A percentile compares a stretch with the other conserved stretches of the same genome.
Conservation (phyloP, 1,140 invertebrate species). For the Bombus cullumanus region DNA sequence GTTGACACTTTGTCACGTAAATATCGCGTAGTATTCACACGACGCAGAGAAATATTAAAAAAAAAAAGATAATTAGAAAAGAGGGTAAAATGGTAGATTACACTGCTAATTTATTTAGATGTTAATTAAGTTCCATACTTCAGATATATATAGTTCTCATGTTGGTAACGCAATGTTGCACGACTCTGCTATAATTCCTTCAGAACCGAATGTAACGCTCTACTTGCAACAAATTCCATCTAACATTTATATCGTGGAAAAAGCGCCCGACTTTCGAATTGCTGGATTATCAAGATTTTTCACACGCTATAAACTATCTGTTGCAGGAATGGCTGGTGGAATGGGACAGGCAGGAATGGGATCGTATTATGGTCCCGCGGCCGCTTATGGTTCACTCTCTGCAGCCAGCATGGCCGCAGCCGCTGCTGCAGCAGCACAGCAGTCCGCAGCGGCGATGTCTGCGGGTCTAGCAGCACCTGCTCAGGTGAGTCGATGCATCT, state of each 20-base stretch:
- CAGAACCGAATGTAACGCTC: not conserved
- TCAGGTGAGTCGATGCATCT: slow-evolving; percentile 81
- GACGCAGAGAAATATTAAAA: too few relatives aligned
- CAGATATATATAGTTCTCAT: too few relatives aligned
- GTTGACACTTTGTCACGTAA: too few relatives aligned
- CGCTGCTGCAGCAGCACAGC: slow-evolving; percentile 85
- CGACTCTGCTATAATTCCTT: too few relatives aligned
- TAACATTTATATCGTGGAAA: not conserved
- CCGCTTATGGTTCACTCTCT: slow-evolving; percentile 86
- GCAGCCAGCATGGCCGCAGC: slow-evolving; percentile 86
- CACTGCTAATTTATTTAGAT: too few relatives aligned
- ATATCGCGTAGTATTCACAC: too few relatives aligned
- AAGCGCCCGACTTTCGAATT: not conserved
- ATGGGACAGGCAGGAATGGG: slow-evolving; percentile 86
- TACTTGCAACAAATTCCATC: not conserved
- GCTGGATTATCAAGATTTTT: not conserved
- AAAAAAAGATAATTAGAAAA: too few relatives aligned
- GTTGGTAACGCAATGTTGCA: too few relatives aligned
- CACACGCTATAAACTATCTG: not conserved
- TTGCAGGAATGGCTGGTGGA: slow-evolving; percentile 85
- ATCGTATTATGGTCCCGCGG: slow-evolving; percentile 85
- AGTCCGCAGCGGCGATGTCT: slow-evolving; percentile 85
- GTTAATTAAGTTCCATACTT: too few relatives aligned
- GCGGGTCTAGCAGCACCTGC: slow-evolving; percentile 83
- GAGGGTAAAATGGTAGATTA: too few relatives aligned